Evolutionary conservation across 2,113 vertebrate species (phyloP).

Genomic region (Micronycteris hirsuta): DNA sequence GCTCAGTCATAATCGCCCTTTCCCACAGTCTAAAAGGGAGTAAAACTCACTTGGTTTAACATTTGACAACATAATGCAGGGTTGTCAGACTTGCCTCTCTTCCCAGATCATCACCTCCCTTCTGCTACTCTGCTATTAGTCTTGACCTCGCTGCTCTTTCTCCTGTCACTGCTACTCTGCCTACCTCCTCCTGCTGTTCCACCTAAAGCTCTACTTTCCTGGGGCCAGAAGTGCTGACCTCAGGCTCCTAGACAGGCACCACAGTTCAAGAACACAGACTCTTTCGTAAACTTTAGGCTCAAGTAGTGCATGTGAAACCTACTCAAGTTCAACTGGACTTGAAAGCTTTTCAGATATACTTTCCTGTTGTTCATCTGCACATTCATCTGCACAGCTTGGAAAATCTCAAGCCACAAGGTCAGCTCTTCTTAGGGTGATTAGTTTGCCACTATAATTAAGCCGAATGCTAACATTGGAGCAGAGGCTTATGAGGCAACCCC

Average conservation of each 20-base stretch:
- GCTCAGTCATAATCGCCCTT: neutral
- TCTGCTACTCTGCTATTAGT: conserved; percentile 31
- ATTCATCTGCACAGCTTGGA: conserved; percentile 8
- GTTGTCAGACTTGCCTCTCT: neutral
- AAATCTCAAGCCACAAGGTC: conserved; percentile 25
- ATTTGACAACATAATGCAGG: conserved; percentile 49
- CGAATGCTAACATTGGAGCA: neutral
- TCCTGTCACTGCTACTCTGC: neutral
- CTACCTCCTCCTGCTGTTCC: conserved; percentile 29
- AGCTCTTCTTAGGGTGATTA: neutral
- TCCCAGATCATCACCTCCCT: neutral
- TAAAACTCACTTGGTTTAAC: conserved; percentile 27
- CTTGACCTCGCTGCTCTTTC: conserved; percentile 17
- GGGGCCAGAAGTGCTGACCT: neutral
- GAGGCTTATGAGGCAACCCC: neutral
- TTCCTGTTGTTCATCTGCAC: neutral
- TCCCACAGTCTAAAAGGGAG: conserved; percentile 54
- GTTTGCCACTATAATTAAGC: neutral
- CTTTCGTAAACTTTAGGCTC: neutral
- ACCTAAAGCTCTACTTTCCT: neutral
- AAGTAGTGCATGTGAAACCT: neutral
- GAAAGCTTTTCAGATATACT: conserved; percentile 20
- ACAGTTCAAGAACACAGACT: neutral
- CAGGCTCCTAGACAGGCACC: neutral
- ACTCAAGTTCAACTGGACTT: neutral